These are phyloP conservation scores for Lepus americanus DNA, from an alignment of 2,113 vertebrate species.

Conservation along the genomic window DNA sequence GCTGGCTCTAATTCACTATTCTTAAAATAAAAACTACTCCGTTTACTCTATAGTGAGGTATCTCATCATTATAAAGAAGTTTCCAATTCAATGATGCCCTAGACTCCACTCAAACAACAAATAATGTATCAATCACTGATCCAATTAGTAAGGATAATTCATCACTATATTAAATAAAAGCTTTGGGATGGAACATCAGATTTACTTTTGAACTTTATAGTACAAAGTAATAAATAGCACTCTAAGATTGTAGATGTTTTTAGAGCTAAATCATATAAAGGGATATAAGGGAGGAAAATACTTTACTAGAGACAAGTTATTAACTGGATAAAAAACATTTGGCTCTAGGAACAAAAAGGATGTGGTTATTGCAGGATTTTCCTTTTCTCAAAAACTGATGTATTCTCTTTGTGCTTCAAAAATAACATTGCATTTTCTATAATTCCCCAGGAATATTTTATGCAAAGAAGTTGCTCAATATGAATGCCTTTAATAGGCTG, in stretches of 20 bases:
- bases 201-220: constrained; percentile 27
- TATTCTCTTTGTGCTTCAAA: constrained; percentile 57
- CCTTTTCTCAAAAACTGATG: constrained; percentile 5
- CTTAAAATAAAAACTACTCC: not conserved
- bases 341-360: not conserved
- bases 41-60: not conserved
- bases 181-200: not conserved
- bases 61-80: not conserved
- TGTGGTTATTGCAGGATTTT: not conserved
- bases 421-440: constrained; percentile 1
- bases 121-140: not conserved
- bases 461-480: constrained; percentile 54
- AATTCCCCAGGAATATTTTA: constrained; percentile 48
- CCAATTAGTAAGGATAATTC: not conserved
- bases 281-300: not conserved
- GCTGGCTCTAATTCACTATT: too few species aligned
- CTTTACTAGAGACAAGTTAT: not conserved
- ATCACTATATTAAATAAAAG: not conserved
- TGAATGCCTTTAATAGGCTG: constrained; percentile 57
- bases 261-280: not conserved
- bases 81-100: not conserved
- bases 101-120: constrained; percentile 41
- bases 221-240: constrained; percentile 4
- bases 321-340: not conserved
- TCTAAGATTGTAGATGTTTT: not conserved